Evolutionary conservation across 2,113 vertebrate species (phyloP), one percentile per base, ranked within the genome.

Genomic region (Strix uralensis): DNA sequence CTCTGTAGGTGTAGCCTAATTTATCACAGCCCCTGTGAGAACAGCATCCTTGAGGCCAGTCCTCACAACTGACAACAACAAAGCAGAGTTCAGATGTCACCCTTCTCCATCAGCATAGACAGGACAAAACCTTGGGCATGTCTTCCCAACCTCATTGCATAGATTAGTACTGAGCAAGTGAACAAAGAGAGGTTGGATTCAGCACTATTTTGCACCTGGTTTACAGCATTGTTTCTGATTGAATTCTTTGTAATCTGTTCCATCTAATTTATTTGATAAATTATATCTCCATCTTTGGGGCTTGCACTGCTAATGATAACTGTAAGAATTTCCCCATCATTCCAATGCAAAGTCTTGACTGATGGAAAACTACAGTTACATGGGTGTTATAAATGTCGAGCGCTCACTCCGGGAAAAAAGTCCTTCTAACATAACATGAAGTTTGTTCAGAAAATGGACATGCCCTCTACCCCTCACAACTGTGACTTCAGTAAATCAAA

Each of bases 401-500:
- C 2, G 4, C 29, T 82, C 38, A 30, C 34, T n/a, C 29, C 8
- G 10, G 38, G 32, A 27, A n/a, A 91, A 89, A 88, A 74, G 10
- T 42, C 55, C 46, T 83, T 88, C 46, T 72, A 88, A 17, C 32
- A 22, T 52, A 93, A 75, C 17, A 70, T 58, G 70, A 88, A 93
- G 85, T 88, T 88, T 83, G 42, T 42, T 90, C 65, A 58, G 57
- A 93, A 92, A 32, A 71, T 23, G 29, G 66, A 46, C 54, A 21
- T 69, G 70, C 26, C 90, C 74, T 94, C 79, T 58, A 63, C 63
- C 34, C 42, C 47, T 81, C 86, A 88, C 49, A 71, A 40, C 58
- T 57, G 40, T 67, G 61, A 81, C 61, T 89, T 59, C 66, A 87
- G 70, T 95, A 92, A 92, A 94, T 94, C 84, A 94, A 96, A 92